These are phyloP conservation scores for Chrysocyon brachyurus DNA, from an alignment of 2,797 vertebrate species.

Conservation along the genomic window DNA sequence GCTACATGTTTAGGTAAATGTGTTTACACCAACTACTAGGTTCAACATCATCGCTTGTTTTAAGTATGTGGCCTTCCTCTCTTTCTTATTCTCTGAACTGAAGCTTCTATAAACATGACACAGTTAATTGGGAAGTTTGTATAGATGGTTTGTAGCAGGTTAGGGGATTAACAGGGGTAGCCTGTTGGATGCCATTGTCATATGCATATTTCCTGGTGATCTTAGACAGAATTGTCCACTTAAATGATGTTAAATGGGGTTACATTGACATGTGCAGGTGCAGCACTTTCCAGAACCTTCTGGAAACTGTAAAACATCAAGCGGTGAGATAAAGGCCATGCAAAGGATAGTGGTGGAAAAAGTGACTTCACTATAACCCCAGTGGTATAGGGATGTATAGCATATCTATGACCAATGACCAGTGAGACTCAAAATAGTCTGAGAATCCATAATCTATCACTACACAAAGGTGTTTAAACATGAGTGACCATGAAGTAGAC, in stretches of 20 bases:
- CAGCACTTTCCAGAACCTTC: too few species aligned
- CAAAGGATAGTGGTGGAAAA: background rate
- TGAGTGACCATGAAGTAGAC: too few species aligned
- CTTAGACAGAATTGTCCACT: background rate
- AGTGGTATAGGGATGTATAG: background rate
- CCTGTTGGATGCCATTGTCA: too few species aligned
- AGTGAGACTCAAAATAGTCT: too few species aligned
- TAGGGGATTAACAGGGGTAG: rapidly evolving
- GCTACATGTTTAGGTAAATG: background rate
- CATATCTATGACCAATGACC: too few species aligned
- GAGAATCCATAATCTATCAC: background rate
- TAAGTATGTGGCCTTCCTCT: background rate
- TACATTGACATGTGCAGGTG: background rate
- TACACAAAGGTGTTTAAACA: background rate
- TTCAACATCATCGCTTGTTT: background rate
- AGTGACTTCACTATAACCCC: background rate
- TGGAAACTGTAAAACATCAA: background rate
- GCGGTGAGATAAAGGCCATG: background rate
- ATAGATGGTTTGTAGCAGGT: background rate
- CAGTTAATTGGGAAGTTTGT: background rate
- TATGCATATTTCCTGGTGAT: background rate
- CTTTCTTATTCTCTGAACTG: background rate
- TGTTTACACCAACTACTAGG: background rate
- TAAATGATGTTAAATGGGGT: background rate
- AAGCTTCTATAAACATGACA: background rate